Percentiles rank a stretch among this genome's conserved stretches.
Evolutionary conservation across 1,140 invertebrate species (phyloP).

Genomic region (Brachionus sp.): DNA sequence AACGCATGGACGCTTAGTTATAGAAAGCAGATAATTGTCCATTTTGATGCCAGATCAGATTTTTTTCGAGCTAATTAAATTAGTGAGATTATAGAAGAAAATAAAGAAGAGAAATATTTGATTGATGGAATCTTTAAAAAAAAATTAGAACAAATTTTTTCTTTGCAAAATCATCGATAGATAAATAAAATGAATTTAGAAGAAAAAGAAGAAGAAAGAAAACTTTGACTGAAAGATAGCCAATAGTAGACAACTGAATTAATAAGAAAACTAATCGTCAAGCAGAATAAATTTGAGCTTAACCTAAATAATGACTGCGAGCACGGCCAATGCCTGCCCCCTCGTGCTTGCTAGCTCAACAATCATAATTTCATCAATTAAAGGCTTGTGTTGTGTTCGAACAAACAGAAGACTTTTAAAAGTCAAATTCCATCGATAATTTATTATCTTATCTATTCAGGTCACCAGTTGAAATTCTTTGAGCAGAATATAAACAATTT

Average conservation of each 20-base stretch:
- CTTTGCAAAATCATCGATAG: not conserved
- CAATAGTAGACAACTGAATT: constrained; percentile 33
- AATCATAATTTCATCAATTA: constrained; percentile 34
- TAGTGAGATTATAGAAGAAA: not conserved
- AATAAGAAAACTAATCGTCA: constrained; percentile 41
- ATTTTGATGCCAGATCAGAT: not conserved
- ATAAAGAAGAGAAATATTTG: not conserved
- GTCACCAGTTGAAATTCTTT: constrained; percentile 13
- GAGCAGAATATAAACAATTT: constrained; percentile 14
- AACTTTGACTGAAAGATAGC: constrained; percentile 22
- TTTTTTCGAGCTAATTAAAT: constrained; percentile 28
- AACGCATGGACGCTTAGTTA: not conserved
- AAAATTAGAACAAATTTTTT: constrained; percentile 13
- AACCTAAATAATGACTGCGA: constrained; percentile 17
- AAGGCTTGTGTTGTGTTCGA: not conserved
- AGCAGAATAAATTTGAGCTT: not conserved
- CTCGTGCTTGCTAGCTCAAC: not conserved
- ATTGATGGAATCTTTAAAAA: not conserved
- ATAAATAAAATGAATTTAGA: not conserved
- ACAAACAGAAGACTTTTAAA: constrained; percentile 45
- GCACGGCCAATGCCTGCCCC: not conserved
- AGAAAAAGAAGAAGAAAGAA: not conserved
- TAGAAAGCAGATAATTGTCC: constrained; percentile 39
- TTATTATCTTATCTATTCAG: constrained; percentile 45
- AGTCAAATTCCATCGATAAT: constrained; percentile 32